Base-by-base conservation (phyloP, 1,140 invertebrate genomes). In the Lordiphosa collinella region DNA sequence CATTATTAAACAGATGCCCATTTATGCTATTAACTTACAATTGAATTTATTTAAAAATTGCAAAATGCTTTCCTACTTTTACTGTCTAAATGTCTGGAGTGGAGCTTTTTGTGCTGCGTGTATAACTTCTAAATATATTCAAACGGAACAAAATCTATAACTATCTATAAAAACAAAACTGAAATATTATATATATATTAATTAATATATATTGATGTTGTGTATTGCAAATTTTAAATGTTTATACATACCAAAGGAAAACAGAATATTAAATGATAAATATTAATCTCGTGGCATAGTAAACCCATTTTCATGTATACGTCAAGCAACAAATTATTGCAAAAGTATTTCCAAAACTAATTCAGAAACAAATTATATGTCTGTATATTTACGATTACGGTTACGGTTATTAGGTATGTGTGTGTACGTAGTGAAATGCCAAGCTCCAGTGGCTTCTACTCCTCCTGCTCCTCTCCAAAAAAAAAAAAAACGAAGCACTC, bases 121-220 rank as follows among this genome's bases (percentile, higher is more conserved):
- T 29, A 29, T 8, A 5, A 8, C 25, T 29, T 55, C 36, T 72
- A 58, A 47, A 66, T 50, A 29, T 29, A 29, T 29, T 29, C 25
- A 29, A 29, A 29, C 7, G 25, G 7, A 29, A 36, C 57, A 82
- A 79, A 80, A 66, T 71, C 48, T 82, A 71, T 67, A 63, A 67
- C 56, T 82, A 79, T 74, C 62, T 74, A 64, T 54, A 53, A 51
- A 69, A 69, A 53, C 31, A 12, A 36, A 36, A 55, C 50, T n/a
- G 31, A 52, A 66, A 63, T 63, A 79, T 44, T 49, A 79, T 59
- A 80, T 78, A 76, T 59, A 56, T 66, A 71, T 75, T 44, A 67
- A 82, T 76, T 82, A 82, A 75, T 67, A 84, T 82, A 82, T 82
- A 82, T 82, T 82, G 76, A 82, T 82, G 76, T 82, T 82, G 76